Evolutionary conservation across 2,113 vertebrate genomes (phyloP).

Genomic region (Anser cygnoides): DNA sequence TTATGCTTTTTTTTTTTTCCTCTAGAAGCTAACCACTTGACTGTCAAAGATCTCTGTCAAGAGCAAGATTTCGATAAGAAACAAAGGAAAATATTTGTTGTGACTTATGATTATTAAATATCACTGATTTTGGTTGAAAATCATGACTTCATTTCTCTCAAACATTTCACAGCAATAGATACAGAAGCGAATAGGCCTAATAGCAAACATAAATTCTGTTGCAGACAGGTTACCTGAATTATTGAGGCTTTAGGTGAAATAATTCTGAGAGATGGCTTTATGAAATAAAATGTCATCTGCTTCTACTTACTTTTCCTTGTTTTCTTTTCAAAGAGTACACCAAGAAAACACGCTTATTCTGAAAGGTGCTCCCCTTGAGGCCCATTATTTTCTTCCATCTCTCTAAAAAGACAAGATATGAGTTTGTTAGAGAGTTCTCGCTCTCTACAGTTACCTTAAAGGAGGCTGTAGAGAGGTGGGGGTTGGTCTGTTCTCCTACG

Average conservation of each 20-base stretch:
- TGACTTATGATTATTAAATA: slow-evolving; percentile 18
- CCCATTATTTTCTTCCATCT: slow-evolving; percentile 1
- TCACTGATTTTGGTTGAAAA: not conserved
- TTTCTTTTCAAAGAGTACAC: slow-evolving; percentile 43
- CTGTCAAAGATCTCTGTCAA: slow-evolving; percentile 16
- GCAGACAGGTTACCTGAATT: not conserved
- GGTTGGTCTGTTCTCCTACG: too few relatives aligned
- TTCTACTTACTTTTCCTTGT: slow-evolving; percentile 31
- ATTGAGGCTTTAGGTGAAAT: slow-evolving; percentile 36
- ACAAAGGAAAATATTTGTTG: slow-evolving; percentile 14
- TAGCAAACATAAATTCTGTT: slow-evolving; percentile 24
- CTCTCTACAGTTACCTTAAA: too few relatives aligned
- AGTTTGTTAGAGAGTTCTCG: slow-evolving; percentile 26
- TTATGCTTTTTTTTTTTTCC: slow-evolving; percentile 22
- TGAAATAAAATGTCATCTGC: slow-evolving; percentile 60
- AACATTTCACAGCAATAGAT: not conserved
- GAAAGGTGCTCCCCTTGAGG: slow-evolving; percentile 39
- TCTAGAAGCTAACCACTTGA: slow-evolving; percentile 17
- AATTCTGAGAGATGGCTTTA: slow-evolving; percentile 51
- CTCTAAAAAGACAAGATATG: slow-evolving; percentile 7
- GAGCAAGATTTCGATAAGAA: slow-evolving; percentile 31
- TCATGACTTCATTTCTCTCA: slow-evolving; percentile 43
- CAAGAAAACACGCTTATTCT: slow-evolving; percentile 39
- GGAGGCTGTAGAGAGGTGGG: too few relatives aligned
- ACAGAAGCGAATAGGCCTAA: not conserved